Base-by-base conservation (phyloP, 2,113 vertebrate species). In the Arvicanthis niloticus region DNA sequence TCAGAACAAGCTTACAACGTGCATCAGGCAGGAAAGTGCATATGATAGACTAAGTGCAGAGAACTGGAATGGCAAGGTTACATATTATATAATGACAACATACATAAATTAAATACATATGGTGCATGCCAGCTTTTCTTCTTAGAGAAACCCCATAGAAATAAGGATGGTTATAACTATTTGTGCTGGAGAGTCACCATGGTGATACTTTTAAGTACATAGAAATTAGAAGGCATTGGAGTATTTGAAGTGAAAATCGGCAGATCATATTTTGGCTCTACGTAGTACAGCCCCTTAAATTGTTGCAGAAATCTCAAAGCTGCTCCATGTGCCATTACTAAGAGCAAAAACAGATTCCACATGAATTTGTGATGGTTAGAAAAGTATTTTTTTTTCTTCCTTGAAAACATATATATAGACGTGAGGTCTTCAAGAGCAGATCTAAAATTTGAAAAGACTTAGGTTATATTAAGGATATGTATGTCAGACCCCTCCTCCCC, bases 21-120 rank as follows among this genome's bases (percentile, higher is more conserved):
- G 11, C 5, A 93, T 19, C 53, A 45, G 29, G 42, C 84, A 45
- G 42, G 15, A 91, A 92, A 53, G 40, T 72, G 4, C 65, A 29
- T 91, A 58, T 73, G 34, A 45, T 89, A 70, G 93, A 73, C 87
- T 91, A 88, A 82, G n/a, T 95, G 48, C 21, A 31, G 80, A 88
- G 40, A 92, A 70, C 60, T 95, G 6, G 72, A 78, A 72, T 78
- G 81, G 76, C 67, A 97, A 60, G 93, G 92, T 95, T 89, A 19
- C 40, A 48, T 56, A 56, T 93, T 86, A 67, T 80, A 34, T 87
- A 92, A 82, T 88, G 80, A 76, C 2, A 90, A 7, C 42, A 85
- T 42, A 29, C 80, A 34, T 60, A 91, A 85, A 89, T 53, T 53
- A 94, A 78, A 91, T 24, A 1, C 45, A 42, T 88, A 21, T 85